Evolutionary conservation across 2,888 invertebrate species (phyloP), one percentile per base, ranked within the genome.

Genomic region (Strigamia maritima): DNA sequence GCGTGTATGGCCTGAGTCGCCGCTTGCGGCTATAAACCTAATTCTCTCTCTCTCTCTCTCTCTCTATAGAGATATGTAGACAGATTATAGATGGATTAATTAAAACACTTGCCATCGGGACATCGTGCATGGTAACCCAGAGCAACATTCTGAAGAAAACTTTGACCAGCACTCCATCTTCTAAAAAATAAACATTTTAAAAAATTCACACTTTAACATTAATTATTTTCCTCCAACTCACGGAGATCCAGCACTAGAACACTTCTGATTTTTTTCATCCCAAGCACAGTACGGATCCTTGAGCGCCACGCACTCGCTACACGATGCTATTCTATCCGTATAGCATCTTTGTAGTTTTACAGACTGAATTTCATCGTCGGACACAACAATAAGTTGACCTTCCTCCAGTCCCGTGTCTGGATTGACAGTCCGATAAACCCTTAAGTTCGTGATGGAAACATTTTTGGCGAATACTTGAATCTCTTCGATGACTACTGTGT

Each of bases 281-380:
- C 98, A 99, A 26, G 96, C 96, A 87, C 98, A 99, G 86, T 98
- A 96, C 0, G 98, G 98, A 88, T 99, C 98, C 88, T 97, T 95
- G 80, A 97, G 88, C 40, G 91, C 91, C 3, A 98, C 91, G 86
- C 98, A 99, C 83, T 92, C 91, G 81, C 92, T 94, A 91, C 97
- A 98, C 83, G 95, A 94, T 83, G 93, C 91, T 85, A 95, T 94
- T 89, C 94, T 93, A 85, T 89, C 87, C 85, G 93, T 94, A 86
- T 93, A 93, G 87, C 98, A 98, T 84, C 96, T 92, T 83, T 95
- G 93, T 79, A 98, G 88, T 16, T 94, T 92, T 79, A 97, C 90
- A 16, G 94, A 91, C 82, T 93, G 91, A 80, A 98, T 92, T 84
- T 94, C 92, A 82, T 94, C 92, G 84, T 93, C 92, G 70, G 95